Conservation (phyloP, 2,888 invertebrate genomes). For the Clusia tigrina region DNA sequence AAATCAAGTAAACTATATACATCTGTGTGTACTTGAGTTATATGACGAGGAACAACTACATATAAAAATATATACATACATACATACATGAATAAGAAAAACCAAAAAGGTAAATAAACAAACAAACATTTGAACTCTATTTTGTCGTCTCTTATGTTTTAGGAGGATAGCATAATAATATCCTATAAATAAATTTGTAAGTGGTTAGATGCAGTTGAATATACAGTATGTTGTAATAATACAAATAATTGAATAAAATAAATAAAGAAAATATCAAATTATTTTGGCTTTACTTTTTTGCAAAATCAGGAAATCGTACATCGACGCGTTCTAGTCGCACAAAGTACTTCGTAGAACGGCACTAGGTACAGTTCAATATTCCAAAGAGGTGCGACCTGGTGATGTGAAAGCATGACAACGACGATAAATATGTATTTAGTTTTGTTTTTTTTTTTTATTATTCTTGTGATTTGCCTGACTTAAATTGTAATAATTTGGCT, state of each 20-base stretch:
- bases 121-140: not conserved
- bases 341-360: too few species aligned
- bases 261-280: slow-evolving; percentile 9
- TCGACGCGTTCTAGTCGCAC: too few species aligned
- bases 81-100: not conserved
- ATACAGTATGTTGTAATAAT: slow-evolving; percentile 9
- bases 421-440: too few species aligned
- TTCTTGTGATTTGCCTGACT: too few species aligned
- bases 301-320: too few species aligned
- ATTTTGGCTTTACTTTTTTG: not conserved
- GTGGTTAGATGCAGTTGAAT: slow-evolving; percentile 12
- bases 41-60: not conserved
- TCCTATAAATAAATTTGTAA: slow-evolving; percentile 1
- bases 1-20: not conserved
- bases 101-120: not conserved
- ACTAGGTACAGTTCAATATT: too few species aligned
- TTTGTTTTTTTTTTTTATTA: too few species aligned
- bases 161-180: slow-evolving; percentile 7
- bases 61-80: not conserved
- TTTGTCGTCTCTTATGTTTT: slow-evolving; percentile 8
- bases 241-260: slow-evolving; percentile 12
- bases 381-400: too few species aligned
- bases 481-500: too few species aligned
- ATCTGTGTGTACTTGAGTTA: not conserved
- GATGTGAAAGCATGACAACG: too few species aligned